Conservation (phyloP, 2,888 invertebrate genomes). For the Mimas tiliae region DNA sequence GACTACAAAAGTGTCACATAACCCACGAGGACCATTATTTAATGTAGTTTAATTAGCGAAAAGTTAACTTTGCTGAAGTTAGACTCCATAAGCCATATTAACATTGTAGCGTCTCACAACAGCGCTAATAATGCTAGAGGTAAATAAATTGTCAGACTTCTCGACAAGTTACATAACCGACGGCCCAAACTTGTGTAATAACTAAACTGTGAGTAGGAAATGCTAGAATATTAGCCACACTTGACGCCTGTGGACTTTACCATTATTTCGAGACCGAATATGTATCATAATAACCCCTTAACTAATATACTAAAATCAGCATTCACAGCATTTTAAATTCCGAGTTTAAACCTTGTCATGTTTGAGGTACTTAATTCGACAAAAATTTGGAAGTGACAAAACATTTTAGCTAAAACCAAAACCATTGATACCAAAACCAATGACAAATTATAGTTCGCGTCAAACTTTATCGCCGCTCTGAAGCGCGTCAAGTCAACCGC, state of each 20-base stretch:
- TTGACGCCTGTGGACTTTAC: constrained; percentile 26
- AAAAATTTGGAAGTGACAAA: no score
- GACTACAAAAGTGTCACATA: no score
- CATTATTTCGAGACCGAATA: constrained; percentile 4
- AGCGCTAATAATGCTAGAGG: constrained; percentile 49
- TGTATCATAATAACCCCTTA: neutral
- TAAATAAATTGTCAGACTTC: constrained; percentile 51
- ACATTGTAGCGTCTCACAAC: constrained; percentile 42
- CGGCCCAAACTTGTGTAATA: constrained; percentile 50
- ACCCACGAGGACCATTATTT: constrained; percentile 16
- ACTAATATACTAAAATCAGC: no score
- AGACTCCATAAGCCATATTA: constrained; percentile 44
- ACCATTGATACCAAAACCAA: no score
- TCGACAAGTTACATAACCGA: constrained; percentile 45
- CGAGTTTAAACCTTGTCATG: no score
- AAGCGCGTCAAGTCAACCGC: no score
- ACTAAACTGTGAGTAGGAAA: constrained; percentile 42
- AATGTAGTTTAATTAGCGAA: constrained; percentile 45
- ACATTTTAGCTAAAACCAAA: no score
- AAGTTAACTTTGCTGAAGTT: constrained; percentile 44
- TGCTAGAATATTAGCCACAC: constrained; percentile 26
- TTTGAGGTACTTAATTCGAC: no score
- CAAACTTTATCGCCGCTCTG: no score
- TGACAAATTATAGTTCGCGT: no score
- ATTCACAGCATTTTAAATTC: no score